Conservation (phyloP, 2,797 vertebrate genomes). For the Scyliorhinus canicula region DNA sequence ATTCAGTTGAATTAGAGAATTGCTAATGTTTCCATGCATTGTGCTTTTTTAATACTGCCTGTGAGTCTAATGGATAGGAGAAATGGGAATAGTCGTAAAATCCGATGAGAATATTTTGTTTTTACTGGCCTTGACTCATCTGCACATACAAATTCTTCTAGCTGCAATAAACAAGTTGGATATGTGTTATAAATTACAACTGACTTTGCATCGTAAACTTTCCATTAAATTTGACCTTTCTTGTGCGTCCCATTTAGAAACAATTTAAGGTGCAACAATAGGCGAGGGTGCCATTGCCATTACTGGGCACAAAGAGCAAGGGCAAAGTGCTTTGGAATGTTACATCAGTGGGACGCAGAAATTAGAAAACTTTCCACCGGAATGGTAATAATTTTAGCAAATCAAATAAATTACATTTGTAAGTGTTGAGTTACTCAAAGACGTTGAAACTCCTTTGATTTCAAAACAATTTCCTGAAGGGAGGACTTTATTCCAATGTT, state of each 20-base stretch:
- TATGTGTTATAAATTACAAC: neutral
- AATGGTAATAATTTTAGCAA: neutral
- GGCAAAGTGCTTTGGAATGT: neutral
- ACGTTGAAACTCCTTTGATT: neutral
- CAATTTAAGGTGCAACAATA: neutral
- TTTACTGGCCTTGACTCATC: neutral
- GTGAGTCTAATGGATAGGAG: neutral
- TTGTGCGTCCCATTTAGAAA: neutral
- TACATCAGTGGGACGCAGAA: neutral
- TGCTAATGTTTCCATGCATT: neutral
- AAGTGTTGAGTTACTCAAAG: neutral
- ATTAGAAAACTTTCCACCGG: neutral
- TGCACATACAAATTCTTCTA: neutral
- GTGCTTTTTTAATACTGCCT: neutral
- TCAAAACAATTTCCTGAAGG: neutral
- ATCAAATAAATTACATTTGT: neutral
- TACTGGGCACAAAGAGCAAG: neutral
- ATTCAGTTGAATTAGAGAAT: neutral
- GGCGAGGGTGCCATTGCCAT: neutral
- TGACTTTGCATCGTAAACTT: slow-evolving; percentile 23
- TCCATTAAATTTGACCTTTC: slow-evolving; percentile 5
- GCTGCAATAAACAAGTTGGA: slow-evolving; percentile 20
- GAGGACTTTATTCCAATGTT: neutral
- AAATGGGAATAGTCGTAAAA: neutral
- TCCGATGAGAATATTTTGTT: neutral